Evolutionary conservation across 2,797 vertebrate genomes (phyloP).

Genomic region (Alauda arvensis): DNA sequence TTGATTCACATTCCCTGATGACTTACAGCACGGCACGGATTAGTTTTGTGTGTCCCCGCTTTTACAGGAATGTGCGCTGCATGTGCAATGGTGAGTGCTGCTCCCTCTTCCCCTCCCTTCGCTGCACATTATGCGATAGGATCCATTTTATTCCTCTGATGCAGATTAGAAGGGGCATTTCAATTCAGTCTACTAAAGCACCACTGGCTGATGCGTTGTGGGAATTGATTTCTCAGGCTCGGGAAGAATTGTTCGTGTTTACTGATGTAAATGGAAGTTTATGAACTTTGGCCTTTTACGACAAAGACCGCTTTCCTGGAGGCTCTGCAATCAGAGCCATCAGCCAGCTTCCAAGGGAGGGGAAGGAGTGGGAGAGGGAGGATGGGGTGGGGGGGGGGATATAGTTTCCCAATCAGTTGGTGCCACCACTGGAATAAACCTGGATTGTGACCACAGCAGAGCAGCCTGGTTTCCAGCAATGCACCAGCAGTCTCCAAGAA

Average conservation of each 20-base stretch:
- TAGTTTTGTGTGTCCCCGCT: slow-evolving; percentile 92
- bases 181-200: slow-evolving; percentile 19
- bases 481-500: background rate
- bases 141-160: slow-evolving; percentile 33
- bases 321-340: background rate
- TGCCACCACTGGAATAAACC: background rate
- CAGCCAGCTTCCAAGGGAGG: background rate
- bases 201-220: background rate
- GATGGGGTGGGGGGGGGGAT: background rate
- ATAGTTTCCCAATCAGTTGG: background rate
- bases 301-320: slow-evolving; percentile 37
- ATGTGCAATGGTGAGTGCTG: slow-evolving; percentile 85
- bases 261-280: slow-evolving; percentile 51
- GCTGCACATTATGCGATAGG: background rate
- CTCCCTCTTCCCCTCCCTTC: background rate
- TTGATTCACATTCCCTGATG: slow-evolving; percentile 90
- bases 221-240: slow-evolving; percentile 45
- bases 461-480: background rate
- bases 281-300: slow-evolving; percentile 56
- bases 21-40: slow-evolving; percentile 91
- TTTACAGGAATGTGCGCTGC: slow-evolving; percentile 89
- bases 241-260: slow-evolving; percentile 28
- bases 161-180: slow-evolving; percentile 49
- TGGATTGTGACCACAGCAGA: background rate
- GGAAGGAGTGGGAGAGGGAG: background rate